Conservation (phyloP, 92 coral and sea anemone genomes). For the Bergia puertoricense region DNA sequence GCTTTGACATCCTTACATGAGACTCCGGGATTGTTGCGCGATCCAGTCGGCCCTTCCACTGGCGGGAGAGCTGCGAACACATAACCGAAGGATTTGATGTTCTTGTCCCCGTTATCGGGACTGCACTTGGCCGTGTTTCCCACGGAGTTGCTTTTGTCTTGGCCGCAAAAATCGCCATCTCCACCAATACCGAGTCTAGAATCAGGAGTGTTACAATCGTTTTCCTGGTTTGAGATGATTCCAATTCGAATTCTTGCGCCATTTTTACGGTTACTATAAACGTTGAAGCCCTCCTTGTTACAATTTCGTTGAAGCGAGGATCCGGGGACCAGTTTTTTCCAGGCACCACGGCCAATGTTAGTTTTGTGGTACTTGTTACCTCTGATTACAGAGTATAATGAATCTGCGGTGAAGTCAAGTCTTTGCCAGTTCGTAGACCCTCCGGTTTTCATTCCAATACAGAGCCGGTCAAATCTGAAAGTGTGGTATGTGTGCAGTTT, state of each 20-base stretch:
- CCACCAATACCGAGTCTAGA: not conserved
- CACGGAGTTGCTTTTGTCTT: not conserved
- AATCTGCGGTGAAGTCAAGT: conserved; percentile 25
- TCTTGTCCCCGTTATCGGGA: not conserved
- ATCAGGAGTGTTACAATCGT: not conserved
- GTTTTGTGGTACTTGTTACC: not conserved
- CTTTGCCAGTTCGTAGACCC: conserved; percentile 43
- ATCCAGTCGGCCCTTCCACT: not conserved
- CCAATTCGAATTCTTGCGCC: not conserved
- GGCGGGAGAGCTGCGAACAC: not conserved
- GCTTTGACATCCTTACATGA: not conserved
- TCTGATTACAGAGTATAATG: conserved; percentile 41
- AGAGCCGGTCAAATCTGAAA: conserved; percentile 38
- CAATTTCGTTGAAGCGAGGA: not conserved
- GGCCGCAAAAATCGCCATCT: not conserved
- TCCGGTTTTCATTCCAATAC: conserved; percentile 43
- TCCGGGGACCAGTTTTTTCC: not conserved
- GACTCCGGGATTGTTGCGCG: not conserved
- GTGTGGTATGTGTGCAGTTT: conserved; percentile 43
- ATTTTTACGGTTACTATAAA: not conserved
- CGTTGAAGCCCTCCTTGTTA: conserved; percentile 10
- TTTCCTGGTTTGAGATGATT: not conserved
- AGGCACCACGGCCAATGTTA: not conserved
- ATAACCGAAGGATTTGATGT: not conserved
- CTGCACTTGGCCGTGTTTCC: not conserved